Base-by-base conservation (phyloP, 2,797 vertebrate species). In the Anabas testudineus region DNA sequence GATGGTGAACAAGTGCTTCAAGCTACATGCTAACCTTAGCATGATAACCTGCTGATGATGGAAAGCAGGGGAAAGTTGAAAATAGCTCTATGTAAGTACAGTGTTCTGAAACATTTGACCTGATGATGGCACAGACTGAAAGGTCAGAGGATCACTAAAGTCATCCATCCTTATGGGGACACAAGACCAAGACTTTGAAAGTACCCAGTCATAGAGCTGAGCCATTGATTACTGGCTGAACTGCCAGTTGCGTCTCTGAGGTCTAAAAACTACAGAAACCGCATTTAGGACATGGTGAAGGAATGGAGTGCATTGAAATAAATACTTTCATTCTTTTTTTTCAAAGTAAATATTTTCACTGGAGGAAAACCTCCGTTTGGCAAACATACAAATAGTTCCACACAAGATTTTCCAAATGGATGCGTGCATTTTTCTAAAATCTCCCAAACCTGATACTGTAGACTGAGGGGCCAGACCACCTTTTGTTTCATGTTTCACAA, bases 291-390 rank as follows among this genome's bases (percentile, higher is more conserved):
- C 90, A 90, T 64, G 81, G 74, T 71, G 80, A 84, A 88, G 84
- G 79, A 87, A 85, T 89, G 74, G 82, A 88, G 65, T 78, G 82
- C 82, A 72, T 75, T 91, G 90, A 92, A 91, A 92, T 91, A 91
- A 93, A 93, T 92, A 90, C 88, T 88, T 85, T 89, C 72, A 78
- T 76, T 82, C 64, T 87, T 84, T 84, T 89, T 87, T 90, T 89
- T 89, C 78, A 69, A 78, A 89, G 82, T 89, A 92, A 93, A 93
- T 93, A 93, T 94, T 94, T 93, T 93, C 88, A 86, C 85, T 93
- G 80, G 84, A 90, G 80, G 79, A 83, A 92, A 92, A 91, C 91
- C 90, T 92, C 84, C 84, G 71, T 87, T 90, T 92, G 93, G 90
- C 91, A 88, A 88, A 88, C 81, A 81, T 77, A 89, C 86, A 91